Evolutionary conservation across 2,797 vertebrate genomes (phyloP).

Genomic region (Emydoidea blandingii): DNA sequence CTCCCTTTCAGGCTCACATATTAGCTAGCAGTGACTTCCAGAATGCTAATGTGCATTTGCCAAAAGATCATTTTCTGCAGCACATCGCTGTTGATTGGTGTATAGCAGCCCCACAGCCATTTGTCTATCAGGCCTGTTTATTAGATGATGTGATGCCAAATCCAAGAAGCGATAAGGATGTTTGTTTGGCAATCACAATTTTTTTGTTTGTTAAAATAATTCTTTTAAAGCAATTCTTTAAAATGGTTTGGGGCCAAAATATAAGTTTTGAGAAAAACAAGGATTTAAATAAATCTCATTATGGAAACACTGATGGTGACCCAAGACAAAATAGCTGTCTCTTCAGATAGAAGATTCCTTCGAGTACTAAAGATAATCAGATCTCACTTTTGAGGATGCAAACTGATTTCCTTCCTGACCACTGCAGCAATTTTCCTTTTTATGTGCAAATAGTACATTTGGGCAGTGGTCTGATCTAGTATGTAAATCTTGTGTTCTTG

Average conservation of each 20-base stretch:
- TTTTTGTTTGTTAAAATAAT: neutral
- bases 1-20: constrained; percentile 22
- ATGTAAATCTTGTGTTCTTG: too few species aligned
- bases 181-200: neutral
- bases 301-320: neutral
- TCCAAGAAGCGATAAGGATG: neutral
- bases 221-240: neutral
- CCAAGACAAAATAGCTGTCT: neutral
- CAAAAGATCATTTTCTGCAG: constrained; percentile 34
- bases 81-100: neutral
- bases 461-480: neutral
- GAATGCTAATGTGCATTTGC: constrained; percentile 41
- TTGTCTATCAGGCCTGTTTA: constrained; percentile 33
- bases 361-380: constrained; percentile 7
- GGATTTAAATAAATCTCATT: neutral
- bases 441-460: neutral
- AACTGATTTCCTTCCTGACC: neutral
- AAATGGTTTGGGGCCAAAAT: neutral
- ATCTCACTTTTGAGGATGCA: constrained; percentile 7
- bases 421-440: neutral
- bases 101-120: constrained; percentile 16
- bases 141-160: neutral
- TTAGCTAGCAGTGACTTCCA: constrained; percentile 34
- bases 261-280: neutral
- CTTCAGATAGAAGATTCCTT: neutral